Percentiles rank a stretch among this genome's conserved stretches.
phyloP scores from a whole-genome alignment of 2,113 vertebrate species.

The Cettia cetti region DNA sequence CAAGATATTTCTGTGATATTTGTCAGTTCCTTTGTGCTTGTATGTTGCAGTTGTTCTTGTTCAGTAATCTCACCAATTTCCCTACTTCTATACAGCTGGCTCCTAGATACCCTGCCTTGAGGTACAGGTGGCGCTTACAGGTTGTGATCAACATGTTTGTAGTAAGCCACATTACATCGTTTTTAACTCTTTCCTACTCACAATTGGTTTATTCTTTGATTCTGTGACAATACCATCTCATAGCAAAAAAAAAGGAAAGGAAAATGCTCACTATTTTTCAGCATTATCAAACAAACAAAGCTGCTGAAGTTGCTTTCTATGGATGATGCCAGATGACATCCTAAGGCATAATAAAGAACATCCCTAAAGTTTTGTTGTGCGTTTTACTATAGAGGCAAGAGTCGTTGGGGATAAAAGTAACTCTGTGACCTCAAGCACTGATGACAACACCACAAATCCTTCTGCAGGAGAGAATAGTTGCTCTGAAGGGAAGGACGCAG shows the following conservation, averaged over 20 bases:
- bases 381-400: constrained; percentile 80
- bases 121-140: not conserved
- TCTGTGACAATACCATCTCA: not conserved
- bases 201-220: not conserved
- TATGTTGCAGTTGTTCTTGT: not conserved
- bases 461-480: constrained; percentile 76
- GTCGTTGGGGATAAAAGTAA: constrained; percentile 80
- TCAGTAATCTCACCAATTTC: not conserved
- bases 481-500: constrained; percentile 81
- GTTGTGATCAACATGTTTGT: not conserved
- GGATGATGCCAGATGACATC: constrained; percentile 38
- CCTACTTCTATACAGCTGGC: not conserved
- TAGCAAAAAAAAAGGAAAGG: no score
- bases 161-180: not conserved
- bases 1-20: not conserved
- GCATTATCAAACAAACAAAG: not conserved
- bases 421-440: constrained; percentile 72
- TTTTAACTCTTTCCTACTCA: not conserved
- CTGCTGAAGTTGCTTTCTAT: constrained; percentile 34
- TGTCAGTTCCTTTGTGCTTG: not conserved
- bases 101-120: not conserved
- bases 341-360: constrained; percentile 59
- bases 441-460: constrained; percentile 75
- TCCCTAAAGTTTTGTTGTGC: constrained; percentile 78
- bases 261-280: not conserved